Evolutionary conservation across 2,888 invertebrate genomes (phyloP).

Genomic region (Tetranychus piercei): DNA sequence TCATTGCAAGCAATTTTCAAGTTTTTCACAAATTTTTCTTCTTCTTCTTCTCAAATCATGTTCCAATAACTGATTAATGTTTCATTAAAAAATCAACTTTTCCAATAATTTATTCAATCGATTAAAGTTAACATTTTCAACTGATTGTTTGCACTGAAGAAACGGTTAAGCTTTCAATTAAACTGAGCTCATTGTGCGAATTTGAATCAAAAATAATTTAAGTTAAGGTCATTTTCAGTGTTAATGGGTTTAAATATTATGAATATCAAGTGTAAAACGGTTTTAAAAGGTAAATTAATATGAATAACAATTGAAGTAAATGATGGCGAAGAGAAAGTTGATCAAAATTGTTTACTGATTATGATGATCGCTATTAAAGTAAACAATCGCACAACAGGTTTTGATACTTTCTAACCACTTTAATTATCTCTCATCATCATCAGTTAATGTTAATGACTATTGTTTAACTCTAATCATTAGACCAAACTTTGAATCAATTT

Average conservation of each 20-base stretch:
- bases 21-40: no score
- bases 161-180: background rate
- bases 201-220: background rate
- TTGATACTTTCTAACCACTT: background rate
- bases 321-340: no score
- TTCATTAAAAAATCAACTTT: no score
- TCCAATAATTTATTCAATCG: no score
- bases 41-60: no score
- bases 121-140: no score
- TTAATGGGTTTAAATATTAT: background rate
- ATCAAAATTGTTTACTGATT: no score
- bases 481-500: no score
- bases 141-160: no score
- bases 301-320: background rate
- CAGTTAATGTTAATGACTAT: background rate
- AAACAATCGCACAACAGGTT: background rate
- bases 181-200: background rate
- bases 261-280: no score
- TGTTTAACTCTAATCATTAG: background rate
- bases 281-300: background rate
- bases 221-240: slow-evolving; percentile 1
- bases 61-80: no score
- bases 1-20: no score
- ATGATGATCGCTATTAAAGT: background rate
- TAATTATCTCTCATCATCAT: background rate